A percentile compares a stretch with the other conserved stretches of the same genome.
Conservation (phyloP, 2,113 vertebrate genomes). For the Pimephales promelas region DNA sequence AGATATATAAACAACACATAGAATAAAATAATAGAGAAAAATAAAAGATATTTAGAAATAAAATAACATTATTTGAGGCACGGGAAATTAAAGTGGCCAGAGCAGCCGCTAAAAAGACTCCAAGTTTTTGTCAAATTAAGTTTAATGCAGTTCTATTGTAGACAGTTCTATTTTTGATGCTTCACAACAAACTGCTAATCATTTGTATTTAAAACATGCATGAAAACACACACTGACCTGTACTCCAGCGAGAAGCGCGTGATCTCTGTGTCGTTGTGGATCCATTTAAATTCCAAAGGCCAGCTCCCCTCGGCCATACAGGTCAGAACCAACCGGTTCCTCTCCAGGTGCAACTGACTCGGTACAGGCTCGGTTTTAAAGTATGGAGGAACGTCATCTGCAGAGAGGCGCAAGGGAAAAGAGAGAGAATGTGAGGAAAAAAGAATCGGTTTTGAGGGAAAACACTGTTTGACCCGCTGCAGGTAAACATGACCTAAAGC, state of each 20-base stretch:
- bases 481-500: constrained; percentile 5
- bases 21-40: neutral
- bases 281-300: constrained; percentile 98
- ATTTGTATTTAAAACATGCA: neutral
- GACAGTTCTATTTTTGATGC: neutral
- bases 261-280: constrained; percentile 88
- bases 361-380: constrained; percentile 96
- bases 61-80: neutral
- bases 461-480: neutral
- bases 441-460: neutral
- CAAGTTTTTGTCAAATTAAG: neutral
- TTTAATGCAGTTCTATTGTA: neutral
- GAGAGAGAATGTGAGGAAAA: neutral
- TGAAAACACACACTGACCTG: constrained; percentile 74
- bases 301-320: constrained; percentile 99
- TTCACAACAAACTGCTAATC: neutral
- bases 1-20: neutral
- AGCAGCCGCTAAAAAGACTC: neutral
- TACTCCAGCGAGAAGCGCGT: constrained; percentile 96
- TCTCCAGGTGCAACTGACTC: constrained; percentile 93
- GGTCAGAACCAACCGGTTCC: constrained; percentile 96
- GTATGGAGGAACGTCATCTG: constrained; percentile 94
- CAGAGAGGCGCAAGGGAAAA: constrained; percentile 5
- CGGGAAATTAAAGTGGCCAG: neutral
- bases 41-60: neutral